Percentiles rank a stretch among this genome's conserved stretches.
These are phyloP conservation scores for Amblyjoppa fuscipennis DNA, from an alignment of 2,888 invertebrate genomes.

Conservation along the genomic window DNA sequence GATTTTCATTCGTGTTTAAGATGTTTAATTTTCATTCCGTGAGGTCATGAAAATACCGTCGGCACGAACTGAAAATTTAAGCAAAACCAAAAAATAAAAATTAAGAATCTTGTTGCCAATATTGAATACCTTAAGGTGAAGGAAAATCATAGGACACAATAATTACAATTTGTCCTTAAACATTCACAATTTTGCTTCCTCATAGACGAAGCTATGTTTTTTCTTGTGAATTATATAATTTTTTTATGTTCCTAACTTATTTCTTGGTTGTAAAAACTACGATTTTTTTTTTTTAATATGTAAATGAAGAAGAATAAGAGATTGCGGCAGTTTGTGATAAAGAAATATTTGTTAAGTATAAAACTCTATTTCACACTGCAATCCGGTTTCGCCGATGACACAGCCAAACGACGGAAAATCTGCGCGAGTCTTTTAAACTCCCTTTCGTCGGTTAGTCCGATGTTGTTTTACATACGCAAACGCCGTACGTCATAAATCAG, in stretches of 20 bases:
- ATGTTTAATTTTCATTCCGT: neutral
- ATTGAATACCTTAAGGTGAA: too few species aligned
- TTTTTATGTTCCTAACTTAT: too few species aligned
- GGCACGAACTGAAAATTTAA: neutral
- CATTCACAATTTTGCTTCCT: too few species aligned
- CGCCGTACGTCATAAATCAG: slow-evolving; percentile 75
- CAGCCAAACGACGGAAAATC: slow-evolving; percentile 28
- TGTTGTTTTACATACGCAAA: slow-evolving; percentile 37
- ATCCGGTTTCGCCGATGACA: neutral
- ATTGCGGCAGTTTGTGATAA: too few species aligned
- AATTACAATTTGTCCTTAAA: too few species aligned
- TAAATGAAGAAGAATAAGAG: neutral
- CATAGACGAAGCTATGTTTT: too few species aligned
- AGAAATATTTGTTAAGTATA: too few species aligned
- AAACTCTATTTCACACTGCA: too few species aligned
- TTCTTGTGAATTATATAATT: too few species aligned
- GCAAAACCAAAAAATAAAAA: neutral
- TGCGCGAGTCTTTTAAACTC: slow-evolving; percentile 53
- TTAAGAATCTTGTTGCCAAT: too few species aligned
- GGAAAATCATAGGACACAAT: too few species aligned
- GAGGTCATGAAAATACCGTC: neutral
- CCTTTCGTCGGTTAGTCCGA: slow-evolving; percentile 27
- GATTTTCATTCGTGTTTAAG: neutral
- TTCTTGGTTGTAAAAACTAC: too few species aligned
- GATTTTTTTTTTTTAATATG: neutral